Evolutionary conservation across 2,797 vertebrate genomes (phyloP).

Genomic region (Clarias fuscus): DNA sequence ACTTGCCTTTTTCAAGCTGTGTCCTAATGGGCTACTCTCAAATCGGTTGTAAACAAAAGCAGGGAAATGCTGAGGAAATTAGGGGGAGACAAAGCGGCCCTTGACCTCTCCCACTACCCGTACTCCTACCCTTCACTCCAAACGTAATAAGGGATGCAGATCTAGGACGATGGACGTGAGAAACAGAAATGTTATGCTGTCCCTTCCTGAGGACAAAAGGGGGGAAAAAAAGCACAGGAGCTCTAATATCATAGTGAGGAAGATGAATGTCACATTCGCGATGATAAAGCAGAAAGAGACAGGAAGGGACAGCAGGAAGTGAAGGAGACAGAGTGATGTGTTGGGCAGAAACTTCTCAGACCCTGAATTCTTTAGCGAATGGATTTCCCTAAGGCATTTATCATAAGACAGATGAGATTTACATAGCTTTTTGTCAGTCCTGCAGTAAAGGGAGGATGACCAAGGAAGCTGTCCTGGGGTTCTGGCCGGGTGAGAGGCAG

Average conservation of each 20-base stretch:
- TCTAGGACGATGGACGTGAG: conserved; percentile 22
- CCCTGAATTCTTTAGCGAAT: conserved; percentile 1
- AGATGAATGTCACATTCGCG: background rate
- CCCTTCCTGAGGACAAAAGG: background rate
- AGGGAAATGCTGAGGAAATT: conserved; percentile 52
- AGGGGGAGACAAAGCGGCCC: conserved; percentile 35
- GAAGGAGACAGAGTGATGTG: background rate
- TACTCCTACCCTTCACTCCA: conserved; percentile 13
- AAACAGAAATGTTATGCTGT: background rate
- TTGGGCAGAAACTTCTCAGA: background rate
- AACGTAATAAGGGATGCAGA: conserved; percentile 43
- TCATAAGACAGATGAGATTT: background rate
- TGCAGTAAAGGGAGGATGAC: background rate
- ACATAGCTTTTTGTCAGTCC: background rate
- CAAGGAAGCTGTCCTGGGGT: background rate
- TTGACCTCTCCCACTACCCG: conserved; percentile 41
- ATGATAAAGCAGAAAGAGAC: conserved; percentile 16
- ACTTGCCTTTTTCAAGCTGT: conserved; percentile 43
- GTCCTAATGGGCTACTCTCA: conserved; percentile 45
- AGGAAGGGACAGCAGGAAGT: conserved; percentile 34
- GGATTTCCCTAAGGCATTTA: background rate
- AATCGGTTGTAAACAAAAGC: conserved; percentile 59
- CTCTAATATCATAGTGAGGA: background rate
- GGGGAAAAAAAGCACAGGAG: background rate
- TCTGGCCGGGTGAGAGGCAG: too few species aligned